These are phyloP conservation scores for Tangara arthus DNA, from an alignment of 2,797 vertebrate genomes.

Conservation along the genomic window DNA sequence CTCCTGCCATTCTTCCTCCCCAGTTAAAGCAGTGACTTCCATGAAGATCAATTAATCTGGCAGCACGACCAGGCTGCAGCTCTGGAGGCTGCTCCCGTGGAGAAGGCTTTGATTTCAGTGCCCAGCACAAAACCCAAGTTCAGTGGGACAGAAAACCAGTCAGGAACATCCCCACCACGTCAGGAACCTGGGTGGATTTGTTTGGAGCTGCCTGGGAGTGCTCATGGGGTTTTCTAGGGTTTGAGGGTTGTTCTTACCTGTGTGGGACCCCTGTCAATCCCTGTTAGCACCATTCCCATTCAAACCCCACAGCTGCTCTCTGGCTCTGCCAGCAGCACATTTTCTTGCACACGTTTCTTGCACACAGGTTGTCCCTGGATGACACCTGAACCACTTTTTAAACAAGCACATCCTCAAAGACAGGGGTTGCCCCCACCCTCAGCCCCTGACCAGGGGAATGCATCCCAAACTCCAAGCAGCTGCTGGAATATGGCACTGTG, in stretches of 20 bases:
- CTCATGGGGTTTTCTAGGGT: fast-evolving
- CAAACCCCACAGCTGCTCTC: background rate
- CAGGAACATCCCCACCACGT: background rate
- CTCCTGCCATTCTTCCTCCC: background rate
- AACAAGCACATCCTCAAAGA: background rate
- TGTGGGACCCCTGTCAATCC: background rate
- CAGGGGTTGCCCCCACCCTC: background rate
- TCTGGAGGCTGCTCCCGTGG: fast-evolving
- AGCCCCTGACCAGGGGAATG: background rate
- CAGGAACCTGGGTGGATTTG: background rate
- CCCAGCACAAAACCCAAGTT: background rate
- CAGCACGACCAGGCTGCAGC: background rate
- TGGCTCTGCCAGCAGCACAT: background rate
- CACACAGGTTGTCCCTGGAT: background rate
- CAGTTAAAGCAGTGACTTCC: background rate
- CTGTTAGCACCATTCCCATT: background rate
- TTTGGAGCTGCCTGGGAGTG: background rate
- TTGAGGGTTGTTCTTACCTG: background rate
- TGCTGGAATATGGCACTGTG: background rate
- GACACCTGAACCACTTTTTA: background rate
- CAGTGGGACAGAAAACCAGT: background rate
- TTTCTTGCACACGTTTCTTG: too few species aligned
- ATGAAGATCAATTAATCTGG: background rate
- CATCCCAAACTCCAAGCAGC: background rate
- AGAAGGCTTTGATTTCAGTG: background rate